A percentile compares a stretch with the other conserved stretches of the same genome.
phyloP scores from a whole-genome alignment of 2,113 vertebrate genomes.

The Neomonachus schauinslandi region DNA sequence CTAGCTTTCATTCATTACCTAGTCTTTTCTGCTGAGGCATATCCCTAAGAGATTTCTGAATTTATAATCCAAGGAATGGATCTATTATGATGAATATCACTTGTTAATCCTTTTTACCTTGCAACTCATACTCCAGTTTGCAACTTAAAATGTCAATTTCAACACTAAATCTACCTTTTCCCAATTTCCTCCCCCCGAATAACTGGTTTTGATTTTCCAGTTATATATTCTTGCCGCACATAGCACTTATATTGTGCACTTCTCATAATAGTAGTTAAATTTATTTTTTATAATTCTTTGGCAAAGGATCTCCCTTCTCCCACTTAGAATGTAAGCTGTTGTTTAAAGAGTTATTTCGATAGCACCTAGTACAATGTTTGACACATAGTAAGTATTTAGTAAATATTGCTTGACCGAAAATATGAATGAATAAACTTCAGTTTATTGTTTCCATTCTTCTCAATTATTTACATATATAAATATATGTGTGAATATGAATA shows the following conservation, averaged over 20 bases:
- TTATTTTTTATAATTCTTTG: not conserved
- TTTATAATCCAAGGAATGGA: not conserved
- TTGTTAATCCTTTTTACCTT: not conserved
- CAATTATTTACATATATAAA: not conserved
- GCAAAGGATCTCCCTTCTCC: not conserved
- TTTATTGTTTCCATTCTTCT: not conserved
- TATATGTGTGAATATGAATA: not conserved
- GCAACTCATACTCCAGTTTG: not conserved
- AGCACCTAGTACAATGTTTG: not conserved
- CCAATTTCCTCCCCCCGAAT: not conserved
- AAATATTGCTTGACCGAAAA: not conserved
- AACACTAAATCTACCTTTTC: not conserved
- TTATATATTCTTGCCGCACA: not conserved
- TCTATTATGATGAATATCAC: not conserved
- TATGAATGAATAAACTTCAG: not conserved
- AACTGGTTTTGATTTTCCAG: not conserved
- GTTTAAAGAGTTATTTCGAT: not conserved
- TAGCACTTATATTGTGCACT: not conserved
- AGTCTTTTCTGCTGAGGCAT: not conserved
- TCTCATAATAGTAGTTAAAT: not conserved
- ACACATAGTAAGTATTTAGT: not conserved
- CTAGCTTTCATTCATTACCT: not conserved
- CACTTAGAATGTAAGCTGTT: not conserved
- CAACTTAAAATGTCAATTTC: not conserved
- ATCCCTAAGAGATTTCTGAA: not conserved